phyloP scores from a whole-genome alignment of 1,140 invertebrate species.

The Scaptomyza montana region DNA sequence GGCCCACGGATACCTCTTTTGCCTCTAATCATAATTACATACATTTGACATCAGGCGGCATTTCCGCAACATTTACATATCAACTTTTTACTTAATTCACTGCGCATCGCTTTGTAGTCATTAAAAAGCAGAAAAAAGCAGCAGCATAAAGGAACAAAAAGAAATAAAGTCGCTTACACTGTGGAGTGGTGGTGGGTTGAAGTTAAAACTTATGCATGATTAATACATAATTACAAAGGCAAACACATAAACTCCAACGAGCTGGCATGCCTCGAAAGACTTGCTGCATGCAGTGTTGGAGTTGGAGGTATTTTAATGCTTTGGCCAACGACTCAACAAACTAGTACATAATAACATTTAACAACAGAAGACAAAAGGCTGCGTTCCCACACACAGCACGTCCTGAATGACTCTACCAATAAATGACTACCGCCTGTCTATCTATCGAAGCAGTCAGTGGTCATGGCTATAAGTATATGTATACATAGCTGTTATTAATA shows the following conservation, averaged over 20 bases:
- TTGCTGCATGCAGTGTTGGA: no score
- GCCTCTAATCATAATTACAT: conserved; percentile 68
- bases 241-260: conserved; percentile 74
- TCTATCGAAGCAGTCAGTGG: conserved; percentile 45
- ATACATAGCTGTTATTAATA: conserved; percentile 73
- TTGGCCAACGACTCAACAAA: conserved; percentile 41
- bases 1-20: conserved; percentile 10
- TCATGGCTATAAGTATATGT: conserved; percentile 28
- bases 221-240: conserved; percentile 80
- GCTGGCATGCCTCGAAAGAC: not conserved
- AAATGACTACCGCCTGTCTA: conserved; percentile 1
- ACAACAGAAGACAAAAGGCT: conserved; percentile 65
- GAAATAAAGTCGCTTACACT: not conserved
- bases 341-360: conserved; percentile 36
- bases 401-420: conserved; percentile 19
- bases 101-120: conserved; percentile 21
- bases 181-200: conserved; percentile 2
- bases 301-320: conserved; percentile 31
- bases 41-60: conserved; percentile 60
- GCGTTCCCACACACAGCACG: conserved; percentile 64
- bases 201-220: conserved; percentile 79
- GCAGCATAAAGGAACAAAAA: not conserved
- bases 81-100: conserved; percentile 61
- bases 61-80: conserved; percentile 79
- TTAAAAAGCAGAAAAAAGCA: conserved; percentile 21